Conservation (phyloP, 1,140 invertebrate genomes). For the Hylaeus anthracinus region DNA sequence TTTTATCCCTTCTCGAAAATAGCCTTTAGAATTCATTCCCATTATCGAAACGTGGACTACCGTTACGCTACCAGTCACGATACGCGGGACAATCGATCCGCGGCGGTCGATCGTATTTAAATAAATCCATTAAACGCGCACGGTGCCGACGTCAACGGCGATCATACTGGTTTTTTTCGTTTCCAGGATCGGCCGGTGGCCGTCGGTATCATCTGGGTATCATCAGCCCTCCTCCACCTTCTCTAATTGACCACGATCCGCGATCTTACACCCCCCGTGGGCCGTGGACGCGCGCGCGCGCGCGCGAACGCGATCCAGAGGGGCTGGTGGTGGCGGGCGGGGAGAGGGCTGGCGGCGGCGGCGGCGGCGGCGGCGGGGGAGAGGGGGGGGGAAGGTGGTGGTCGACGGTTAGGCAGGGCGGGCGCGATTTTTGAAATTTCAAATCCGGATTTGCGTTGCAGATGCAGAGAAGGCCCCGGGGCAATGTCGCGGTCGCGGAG, state of each 20-base stretch:
- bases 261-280: conserved; percentile 65
- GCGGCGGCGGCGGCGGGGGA: neutral
- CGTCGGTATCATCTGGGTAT: conserved; percentile 28
- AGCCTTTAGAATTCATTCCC: neutral
- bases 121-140: conserved; percentile 36
- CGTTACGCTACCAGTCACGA: neutral
- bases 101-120: conserved; percentile 32
- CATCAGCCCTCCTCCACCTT: conserved; percentile 60
- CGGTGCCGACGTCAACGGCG: conserved; percentile 16
- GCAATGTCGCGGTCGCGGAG: conserved; percentile 78
- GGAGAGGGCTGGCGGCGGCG: neutral
- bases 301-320: no score
- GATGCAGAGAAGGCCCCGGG: conserved; percentile 69
- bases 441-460: conserved; percentile 81
- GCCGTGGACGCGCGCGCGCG: neutral
- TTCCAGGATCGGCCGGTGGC: conserved; percentile 36
- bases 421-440: conserved; percentile 75
- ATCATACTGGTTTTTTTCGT: conserved; percentile 5
- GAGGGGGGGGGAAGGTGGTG: conserved; percentile 30
- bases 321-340: neutral
- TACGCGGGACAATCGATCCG: conserved; percentile 2
- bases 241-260: conserved; percentile 80
- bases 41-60: neutral
- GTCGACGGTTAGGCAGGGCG: conserved; percentile 46
- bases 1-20: neutral